Evolutionary conservation across 2,797 vertebrate genomes (phyloP).

Genomic region (Botia kubotai): DNA sequence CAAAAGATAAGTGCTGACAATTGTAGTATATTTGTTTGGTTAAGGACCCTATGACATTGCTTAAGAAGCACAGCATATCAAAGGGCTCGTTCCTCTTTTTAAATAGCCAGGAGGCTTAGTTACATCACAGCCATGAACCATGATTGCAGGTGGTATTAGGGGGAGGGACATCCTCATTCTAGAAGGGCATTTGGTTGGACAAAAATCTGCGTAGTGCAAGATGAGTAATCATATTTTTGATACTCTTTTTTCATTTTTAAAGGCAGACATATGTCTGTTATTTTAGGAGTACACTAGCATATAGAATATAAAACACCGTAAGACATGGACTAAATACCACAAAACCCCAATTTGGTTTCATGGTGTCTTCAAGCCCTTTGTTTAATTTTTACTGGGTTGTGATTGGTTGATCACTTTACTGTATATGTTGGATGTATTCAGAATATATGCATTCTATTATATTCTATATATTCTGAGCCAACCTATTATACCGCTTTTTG

Average conservation of each 20-base stretch:
- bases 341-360: not conserved
- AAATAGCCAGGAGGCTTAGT: too few relatives aligned
- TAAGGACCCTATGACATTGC: not conserved
- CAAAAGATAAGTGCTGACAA: constrained; percentile 1
- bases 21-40: constrained; percentile 2
- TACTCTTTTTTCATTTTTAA: too few relatives aligned
- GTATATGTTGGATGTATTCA: constrained; percentile 52
- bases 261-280: too few relatives aligned
- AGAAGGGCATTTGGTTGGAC: not conserved
- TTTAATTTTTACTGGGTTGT: constrained; percentile 9
- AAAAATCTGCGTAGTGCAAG: not conserved
- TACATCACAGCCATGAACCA: not conserved
- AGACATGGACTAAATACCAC: too few relatives aligned
- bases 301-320: too few relatives aligned
- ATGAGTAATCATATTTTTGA: too few relatives aligned
- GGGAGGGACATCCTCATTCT: not conserved
- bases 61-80: not conserved
- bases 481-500: constrained; percentile 1
- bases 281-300: too few relatives aligned
- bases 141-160: not conserved
- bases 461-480: constrained; percentile 15
- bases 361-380: not conserved
- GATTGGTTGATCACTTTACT: constrained; percentile 36
- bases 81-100: not conserved
- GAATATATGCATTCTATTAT: not conserved